A percentile compares a stretch with the other conserved stretches of the same genome.
Evolutionary conservation across 2,113 vertebrate genomes (phyloP).

Genomic region (Cathartes aura): DNA sequence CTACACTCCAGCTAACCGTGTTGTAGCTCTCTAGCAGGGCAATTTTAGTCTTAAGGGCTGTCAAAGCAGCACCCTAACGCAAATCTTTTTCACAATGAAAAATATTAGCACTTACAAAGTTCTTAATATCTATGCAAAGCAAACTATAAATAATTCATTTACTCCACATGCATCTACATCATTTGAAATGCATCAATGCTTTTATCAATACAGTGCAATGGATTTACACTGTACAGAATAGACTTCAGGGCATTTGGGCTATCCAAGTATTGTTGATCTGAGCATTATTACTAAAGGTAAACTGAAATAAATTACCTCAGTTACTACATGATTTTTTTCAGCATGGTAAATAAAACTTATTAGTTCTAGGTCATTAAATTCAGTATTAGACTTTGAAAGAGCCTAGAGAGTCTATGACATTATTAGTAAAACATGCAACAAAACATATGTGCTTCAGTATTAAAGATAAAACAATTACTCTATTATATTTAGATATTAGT

Average conservation of each 20-base stretch:
- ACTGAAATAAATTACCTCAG: conserved; percentile 32
- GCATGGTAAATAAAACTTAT: conserved; percentile 54
- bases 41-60: background rate
- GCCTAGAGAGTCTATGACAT: background rate
- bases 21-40: background rate
- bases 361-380: conserved; percentile 59
- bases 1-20: background rate
- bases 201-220: background rate
- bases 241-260: background rate
- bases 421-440: background rate
- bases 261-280: background rate
- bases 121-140: conserved; percentile 45
- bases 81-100: background rate
- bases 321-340: background rate
- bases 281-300: conserved; percentile 41
- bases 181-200: conserved; percentile 10
- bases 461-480: background rate
- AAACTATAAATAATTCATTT: conserved; percentile 50
- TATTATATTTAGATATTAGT: background rate
- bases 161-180: background rate
- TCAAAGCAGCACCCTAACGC: background rate
- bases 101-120: conserved; percentile 16
- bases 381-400: conserved; percentile 26
- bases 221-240: background rate
- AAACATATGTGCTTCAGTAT: background rate